Evolutionary conservation across 1,140 invertebrate species (phyloP), one percentile per base, ranked within the genome.

Genomic region (Pseudomyrmex concolor): DNA sequence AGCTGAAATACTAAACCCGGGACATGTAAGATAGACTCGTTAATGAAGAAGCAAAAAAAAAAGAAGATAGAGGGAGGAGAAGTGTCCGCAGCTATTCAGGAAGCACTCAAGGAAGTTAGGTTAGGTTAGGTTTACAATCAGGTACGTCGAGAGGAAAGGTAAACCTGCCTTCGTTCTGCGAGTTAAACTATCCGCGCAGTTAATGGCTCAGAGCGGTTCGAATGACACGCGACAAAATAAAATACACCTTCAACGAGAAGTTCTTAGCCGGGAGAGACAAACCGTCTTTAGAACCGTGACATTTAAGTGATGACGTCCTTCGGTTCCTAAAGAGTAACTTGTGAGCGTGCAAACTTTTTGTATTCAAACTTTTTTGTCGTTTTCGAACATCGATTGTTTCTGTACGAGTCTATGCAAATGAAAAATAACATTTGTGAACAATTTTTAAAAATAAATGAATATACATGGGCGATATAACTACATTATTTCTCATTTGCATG

Each of bases 171-270:
- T 70, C 86, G 59, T 72, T 76, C 51, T 50, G 60, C 87, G 70
- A 88, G 60, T 88, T 87, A 83, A 88, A 88, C 86, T 81, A 63
- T 48, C 60, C 17, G 68, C 62, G 50, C 60, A 83, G 84, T 86
- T 89, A 89, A 89, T 89, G 86, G 86, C 68, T 83, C 45, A 70
- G 57, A 83, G 86, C 84, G 82, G 84, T 88, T 34, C 86, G 78
- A 88, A 85, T 89, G 87, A 88, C 87, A 88, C 84, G 77, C 87
- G 87, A 85, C 86, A 72, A 89, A 89, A 89, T 88, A 85, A 85
- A 89, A 89, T 85, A 77, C 63, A 77, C 57, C 51, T 80, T 70
- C 62, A 55, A 77, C 19, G 80, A 55, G 19, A 76, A 74, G 51
- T 89, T 89, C 84, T 85, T 83, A 78, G 84, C 87, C 50, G 50